Conservation (phyloP, 2,113 vertebrate genomes). For the Craseonycteris thonglongyai region DNA sequence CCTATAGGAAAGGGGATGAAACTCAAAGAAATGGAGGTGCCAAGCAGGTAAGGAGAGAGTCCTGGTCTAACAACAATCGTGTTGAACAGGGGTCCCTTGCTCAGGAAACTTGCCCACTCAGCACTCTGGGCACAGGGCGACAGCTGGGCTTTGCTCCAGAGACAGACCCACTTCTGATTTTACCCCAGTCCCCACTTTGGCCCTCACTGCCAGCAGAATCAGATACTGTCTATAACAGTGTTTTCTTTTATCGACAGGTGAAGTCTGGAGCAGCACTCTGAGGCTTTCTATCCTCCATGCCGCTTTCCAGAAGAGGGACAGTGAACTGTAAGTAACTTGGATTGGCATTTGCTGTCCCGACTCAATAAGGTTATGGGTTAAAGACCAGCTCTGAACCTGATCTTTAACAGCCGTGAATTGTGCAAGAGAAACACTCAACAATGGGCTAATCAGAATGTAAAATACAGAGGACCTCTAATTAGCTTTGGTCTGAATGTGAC, state of each 20-base stretch:
- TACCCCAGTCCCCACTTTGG: neutral
- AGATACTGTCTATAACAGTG: neutral
- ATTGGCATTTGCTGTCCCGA: neutral
- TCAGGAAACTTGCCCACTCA: neutral
- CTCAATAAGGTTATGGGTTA: conserved; percentile 35
- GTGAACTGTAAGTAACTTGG: conserved; percentile 67
- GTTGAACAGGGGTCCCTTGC: neutral
- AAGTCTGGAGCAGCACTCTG: conserved; percentile 48
- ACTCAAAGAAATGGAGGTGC: neutral
- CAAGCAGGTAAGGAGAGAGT: neutral
- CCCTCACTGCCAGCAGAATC: neutral
- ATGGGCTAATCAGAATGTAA: neutral
- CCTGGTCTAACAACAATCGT: neutral
- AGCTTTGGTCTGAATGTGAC: conserved; percentile 48
- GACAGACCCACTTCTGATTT: neutral
- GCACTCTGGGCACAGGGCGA: neutral
- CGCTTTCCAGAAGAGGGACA: conserved; percentile 20
- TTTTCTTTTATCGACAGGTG: conserved; percentile 58
- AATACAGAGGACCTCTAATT: conserved; percentile 35
- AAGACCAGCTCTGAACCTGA: conserved; percentile 21
- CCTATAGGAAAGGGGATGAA: neutral
- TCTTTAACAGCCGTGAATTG: conserved; percentile 16
- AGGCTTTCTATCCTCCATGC: conserved; percentile 51
- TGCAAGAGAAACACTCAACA: neutral
- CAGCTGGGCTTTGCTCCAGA: neutral